Conservation (phyloP, 2,888 invertebrate species). For the Hypena proboscidalis region DNA sequence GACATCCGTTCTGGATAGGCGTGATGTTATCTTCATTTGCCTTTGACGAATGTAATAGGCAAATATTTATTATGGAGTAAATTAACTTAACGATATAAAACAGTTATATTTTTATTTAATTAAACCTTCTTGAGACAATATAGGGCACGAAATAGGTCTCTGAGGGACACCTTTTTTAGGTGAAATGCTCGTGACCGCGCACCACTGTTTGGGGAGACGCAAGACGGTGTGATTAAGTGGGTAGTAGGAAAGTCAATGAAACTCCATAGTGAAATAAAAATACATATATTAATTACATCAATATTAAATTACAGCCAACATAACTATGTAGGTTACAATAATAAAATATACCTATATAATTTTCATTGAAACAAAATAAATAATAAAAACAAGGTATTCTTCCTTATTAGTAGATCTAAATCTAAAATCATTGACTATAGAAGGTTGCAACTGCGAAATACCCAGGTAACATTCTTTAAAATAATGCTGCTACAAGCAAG, state of each 20-base stretch:
- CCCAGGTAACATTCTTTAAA: conserved; percentile 79
- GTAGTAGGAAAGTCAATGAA: conserved; percentile 47
- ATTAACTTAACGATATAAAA: too few species aligned
- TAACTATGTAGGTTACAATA: conserved; percentile 85
- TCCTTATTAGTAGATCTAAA: conserved; percentile 77
- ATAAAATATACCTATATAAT: conserved; percentile 85
- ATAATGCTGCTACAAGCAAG: conserved; percentile 82
- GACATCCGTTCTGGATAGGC: too few species aligned
- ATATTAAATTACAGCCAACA: conserved; percentile 85
- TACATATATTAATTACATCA: conserved; percentile 86
- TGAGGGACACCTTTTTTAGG: too few species aligned
- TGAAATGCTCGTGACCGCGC: too few species aligned
- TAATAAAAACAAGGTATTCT: conserved; percentile 83
- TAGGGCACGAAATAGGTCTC: too few species aligned
- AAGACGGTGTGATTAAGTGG: too few species aligned
- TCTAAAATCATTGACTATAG: conserved; percentile 82
- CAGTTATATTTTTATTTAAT: too few species aligned
- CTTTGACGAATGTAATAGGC: too few species aligned
- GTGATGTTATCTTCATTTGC: too few species aligned
- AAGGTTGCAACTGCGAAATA: conserved; percentile 73
- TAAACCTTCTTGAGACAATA: too few species aligned
- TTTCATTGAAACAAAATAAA: conserved; percentile 84
- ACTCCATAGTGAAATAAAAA: conserved; percentile 81
- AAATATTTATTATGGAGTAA: too few species aligned
- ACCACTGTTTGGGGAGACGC: too few species aligned